These are phyloP conservation scores for Ornithoptera alexandrae DNA, from an alignment of 2,888 invertebrate species.

Conservation along the genomic window DNA sequence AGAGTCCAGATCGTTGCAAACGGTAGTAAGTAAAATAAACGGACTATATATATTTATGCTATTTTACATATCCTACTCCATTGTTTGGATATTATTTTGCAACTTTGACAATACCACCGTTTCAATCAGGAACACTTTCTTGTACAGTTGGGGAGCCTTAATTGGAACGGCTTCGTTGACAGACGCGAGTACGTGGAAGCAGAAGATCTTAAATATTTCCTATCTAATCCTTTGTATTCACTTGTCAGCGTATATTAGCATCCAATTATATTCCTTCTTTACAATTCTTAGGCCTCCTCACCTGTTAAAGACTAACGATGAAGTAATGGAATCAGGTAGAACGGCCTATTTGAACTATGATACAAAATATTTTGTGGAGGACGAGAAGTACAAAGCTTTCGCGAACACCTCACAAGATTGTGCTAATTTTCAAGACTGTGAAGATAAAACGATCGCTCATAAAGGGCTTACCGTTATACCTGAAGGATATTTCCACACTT, in stretches of 20 bases:
- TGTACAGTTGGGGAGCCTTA: slow-evolving; percentile 58
- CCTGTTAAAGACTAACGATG: slow-evolving; percentile 48
- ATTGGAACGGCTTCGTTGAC: slow-evolving; percentile 51
- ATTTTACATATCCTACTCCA: slow-evolving; percentile 51
- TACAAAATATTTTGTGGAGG: slow-evolving; percentile 50
- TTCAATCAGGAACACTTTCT: slow-evolving; percentile 43
- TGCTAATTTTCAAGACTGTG: slow-evolving; percentile 46
- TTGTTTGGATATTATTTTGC: slow-evolving; percentile 49
- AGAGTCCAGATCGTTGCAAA: slow-evolving; percentile 51
- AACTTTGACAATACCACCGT: slow-evolving; percentile 44
- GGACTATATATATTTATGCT: slow-evolving; percentile 56
- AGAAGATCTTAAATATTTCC: slow-evolving; percentile 53
- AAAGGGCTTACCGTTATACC: slow-evolving; percentile 53
- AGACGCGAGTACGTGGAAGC: slow-evolving; percentile 51
- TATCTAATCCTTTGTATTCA: slow-evolving; percentile 57
- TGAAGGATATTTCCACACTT: slow-evolving; percentile 45
- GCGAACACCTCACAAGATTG: slow-evolving; percentile 51
- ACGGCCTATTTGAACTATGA: slow-evolving; percentile 42
- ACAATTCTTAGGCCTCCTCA: slow-evolving; percentile 57
- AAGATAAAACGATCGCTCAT: slow-evolving; percentile 38
- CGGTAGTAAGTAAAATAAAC: slow-evolving; percentile 46
- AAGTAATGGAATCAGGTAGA: slow-evolving; percentile 51
- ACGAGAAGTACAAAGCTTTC: slow-evolving; percentile 47
- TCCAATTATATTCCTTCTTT: slow-evolving; percentile 59
- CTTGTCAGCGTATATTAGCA: slow-evolving; percentile 53